These are phyloP conservation scores for Aphis gossypii DNA, from an alignment of 1,140 invertebrate genomes.

Conservation along the genomic window DNA sequence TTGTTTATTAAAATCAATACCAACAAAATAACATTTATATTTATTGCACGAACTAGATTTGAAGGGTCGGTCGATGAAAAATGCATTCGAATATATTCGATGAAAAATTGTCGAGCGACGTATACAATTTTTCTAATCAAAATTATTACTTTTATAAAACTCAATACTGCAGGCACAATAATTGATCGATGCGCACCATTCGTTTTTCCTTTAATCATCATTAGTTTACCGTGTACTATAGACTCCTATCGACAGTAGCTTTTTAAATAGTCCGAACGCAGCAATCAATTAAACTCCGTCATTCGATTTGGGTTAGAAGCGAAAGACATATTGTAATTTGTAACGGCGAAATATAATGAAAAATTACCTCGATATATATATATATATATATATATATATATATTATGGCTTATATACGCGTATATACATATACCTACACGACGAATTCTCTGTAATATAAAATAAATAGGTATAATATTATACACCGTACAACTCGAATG, in stretches of 20 bases:
- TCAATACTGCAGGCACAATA: neutral
- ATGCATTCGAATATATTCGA: neutral
- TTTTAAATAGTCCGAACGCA: neutral
- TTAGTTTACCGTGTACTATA: neutral
- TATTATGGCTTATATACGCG: neutral
- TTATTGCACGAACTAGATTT: neutral
- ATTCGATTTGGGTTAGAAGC: neutral
- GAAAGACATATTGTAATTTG: neutral
- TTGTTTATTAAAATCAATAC: neutral
- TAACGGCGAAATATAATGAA: neutral
- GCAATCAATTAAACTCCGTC: neutral
- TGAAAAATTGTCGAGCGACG: neutral
- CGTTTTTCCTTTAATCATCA: neutral
- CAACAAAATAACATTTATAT: neutral
- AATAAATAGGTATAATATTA: constrained; percentile 3
- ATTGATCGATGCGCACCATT: neutral
- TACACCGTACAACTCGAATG: neutral
- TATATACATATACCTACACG: neutral
- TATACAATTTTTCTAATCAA: neutral
- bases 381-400: neutral
- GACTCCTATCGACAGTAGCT: neutral
- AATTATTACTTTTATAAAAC: neutral
- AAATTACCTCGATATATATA: neutral
- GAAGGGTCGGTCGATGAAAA: neutral
- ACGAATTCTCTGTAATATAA: neutral